These are phyloP conservation scores for Panopea generosa DNA, from an alignment of 2,888 invertebrate species.

Conservation along the genomic window DNA sequence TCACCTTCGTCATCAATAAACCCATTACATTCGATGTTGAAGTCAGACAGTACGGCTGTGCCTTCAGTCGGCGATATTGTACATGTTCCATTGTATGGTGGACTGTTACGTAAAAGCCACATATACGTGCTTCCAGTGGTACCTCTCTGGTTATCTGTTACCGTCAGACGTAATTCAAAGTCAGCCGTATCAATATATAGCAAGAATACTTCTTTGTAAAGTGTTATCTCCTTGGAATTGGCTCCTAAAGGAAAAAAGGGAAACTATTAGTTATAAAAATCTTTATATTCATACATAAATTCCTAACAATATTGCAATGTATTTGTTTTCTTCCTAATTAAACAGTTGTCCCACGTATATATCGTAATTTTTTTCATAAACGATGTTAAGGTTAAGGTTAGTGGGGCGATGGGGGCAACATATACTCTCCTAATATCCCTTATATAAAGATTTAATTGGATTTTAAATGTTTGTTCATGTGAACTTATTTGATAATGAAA, in stretches of 20 bases:
- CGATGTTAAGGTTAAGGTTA: no score
- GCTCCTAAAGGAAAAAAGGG: constrained; percentile 59
- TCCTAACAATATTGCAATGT: no score
- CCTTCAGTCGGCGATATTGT: constrained; percentile 53
- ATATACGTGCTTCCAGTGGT: constrained; percentile 44
- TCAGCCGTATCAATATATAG: constrained; percentile 26
- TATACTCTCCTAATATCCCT: no score
- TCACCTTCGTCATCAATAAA: constrained; percentile 67
- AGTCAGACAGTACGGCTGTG: constrained; percentile 16
- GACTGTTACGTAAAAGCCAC: constrained; percentile 60
- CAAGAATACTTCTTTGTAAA: constrained; percentile 65
- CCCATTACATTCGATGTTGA: constrained; percentile 34
- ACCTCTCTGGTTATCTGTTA: constrained; percentile 23
- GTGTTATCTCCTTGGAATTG: constrained; percentile 67
- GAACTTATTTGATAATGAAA: no score
- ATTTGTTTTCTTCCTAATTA: no score
- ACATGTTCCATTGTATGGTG: constrained; percentile 65
- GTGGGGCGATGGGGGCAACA: no score
- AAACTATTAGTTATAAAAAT: no score
- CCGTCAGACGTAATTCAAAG: constrained; percentile 57
- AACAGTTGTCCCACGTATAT: no score
- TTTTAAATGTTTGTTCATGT: no score
- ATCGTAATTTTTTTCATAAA: no score
- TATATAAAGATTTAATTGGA: no score
- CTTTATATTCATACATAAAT: no score